Conservation (phyloP, 1,140 invertebrate genomes). For the Trachymyrmex cornetzi region DNA sequence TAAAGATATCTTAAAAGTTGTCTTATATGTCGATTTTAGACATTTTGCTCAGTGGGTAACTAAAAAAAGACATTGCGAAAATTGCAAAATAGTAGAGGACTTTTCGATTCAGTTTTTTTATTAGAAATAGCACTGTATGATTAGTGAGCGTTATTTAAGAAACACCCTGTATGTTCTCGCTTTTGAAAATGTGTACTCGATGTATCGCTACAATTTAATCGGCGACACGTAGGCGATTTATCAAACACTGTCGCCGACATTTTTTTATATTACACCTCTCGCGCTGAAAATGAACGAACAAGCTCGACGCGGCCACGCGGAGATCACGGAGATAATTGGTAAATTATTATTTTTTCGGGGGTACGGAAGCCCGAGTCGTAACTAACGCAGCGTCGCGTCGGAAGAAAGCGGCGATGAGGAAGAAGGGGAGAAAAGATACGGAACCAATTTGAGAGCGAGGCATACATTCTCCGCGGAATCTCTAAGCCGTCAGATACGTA, state of each 20-base stretch:
- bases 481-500: background rate
- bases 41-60: too few species aligned
- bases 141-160: too few species aligned
- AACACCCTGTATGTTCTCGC: too few species aligned
- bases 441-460: background rate
- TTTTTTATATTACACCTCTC: constrained; percentile 51
- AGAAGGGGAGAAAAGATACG: background rate
- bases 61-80: too few species aligned
- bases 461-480: background rate
- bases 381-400: constrained; percentile 70
- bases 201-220: constrained; percentile 42
- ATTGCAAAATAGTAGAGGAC: too few species aligned
- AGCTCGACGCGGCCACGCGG: constrained; percentile 9
- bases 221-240: constrained; percentile 47
- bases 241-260: background rate
- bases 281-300: constrained; percentile 70
- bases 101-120: too few species aligned
- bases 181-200: background rate
- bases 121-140: too few species aligned
- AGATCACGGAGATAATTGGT: constrained; percentile 78
- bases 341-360: constrained; percentile 80
- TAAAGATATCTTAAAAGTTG: too few species aligned
- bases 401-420: constrained; percentile 48
- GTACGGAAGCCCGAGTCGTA: constrained; percentile 58
- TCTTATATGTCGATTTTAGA: too few species aligned